Base-by-base conservation (phyloP, 2,888 invertebrate genomes). In the Hesperia comma region DNA sequence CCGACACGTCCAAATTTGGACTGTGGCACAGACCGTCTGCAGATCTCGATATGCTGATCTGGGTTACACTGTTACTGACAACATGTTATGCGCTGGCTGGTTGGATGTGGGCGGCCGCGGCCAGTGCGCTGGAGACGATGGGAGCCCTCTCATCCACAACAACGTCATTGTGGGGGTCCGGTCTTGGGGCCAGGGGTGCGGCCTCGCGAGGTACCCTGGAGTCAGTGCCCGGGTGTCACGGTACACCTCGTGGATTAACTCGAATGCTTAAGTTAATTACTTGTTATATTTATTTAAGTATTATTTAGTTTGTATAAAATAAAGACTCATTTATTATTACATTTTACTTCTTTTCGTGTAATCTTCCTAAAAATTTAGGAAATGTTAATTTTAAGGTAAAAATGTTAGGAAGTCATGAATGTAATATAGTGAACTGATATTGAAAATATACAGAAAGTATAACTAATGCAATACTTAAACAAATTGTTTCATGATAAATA, bases 91-190 rank as follows among this genome's bases (percentile, higher is more conserved):
- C 74, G 77, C 85, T 10, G 87, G 86, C 2, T 81, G 79, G 79
- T 72, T 86, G 51, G 80, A 83, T 58, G 81, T 84, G 0, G 86
- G 87, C 6, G 87, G 88, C 33, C 85, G 87, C 26, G 88, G 83
- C 69, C 84, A 85, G 76, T 89, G 88, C 78, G 79, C 78, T 63
- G 85, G 84, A 1, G 88, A 87, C 72, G 81, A 82, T 32, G 89
- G 88, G 1, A 83, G 88, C 41, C 87, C 88, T 37, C 79, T 87
- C 7, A 75, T 82, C 71, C 86, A 88, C 76, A 82, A 83, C 66
- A 68, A 69, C 3, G 68, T 82, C 2, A 74, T 86, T 6, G 68
- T 71, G 54, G 8, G 74, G 75, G 6, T 60, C 0, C 37, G 82
- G 70, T 76, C 87, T 78, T 60, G 82, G 84, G 62, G 84, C 78